Conservation (phyloP, 2,797 vertebrate species). For the Melanotaenia boesemani region DNA sequence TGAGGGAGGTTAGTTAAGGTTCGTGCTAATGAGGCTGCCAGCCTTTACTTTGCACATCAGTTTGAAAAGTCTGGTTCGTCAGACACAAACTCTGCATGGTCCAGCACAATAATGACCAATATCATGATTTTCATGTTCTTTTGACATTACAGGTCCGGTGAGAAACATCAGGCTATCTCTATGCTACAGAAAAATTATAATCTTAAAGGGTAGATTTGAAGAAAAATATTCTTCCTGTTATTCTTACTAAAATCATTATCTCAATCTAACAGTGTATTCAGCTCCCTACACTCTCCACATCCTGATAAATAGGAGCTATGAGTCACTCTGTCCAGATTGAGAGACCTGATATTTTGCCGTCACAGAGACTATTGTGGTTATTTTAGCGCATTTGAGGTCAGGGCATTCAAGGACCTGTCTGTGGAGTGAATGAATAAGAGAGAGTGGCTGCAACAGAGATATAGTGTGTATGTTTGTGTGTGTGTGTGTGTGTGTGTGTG, state of each 20-base stretch:
- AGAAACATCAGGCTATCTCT: no score
- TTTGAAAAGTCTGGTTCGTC: neutral
- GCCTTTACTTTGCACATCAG: neutral
- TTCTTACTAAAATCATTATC: conserved; percentile 17
- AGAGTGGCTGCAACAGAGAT: conserved; percentile 54
- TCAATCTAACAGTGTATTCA: conserved; percentile 55
- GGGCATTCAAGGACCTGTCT: conserved; percentile 73
- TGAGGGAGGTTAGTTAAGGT: neutral
- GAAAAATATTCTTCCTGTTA: neutral
- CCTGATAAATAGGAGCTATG: conserved; percentile 56
- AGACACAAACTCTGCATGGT: neutral
- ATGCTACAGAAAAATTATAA: neutral
- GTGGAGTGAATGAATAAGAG: conserved; percentile 68
- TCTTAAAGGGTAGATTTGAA: conserved; percentile 7
- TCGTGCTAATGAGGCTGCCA: neutral
- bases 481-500: neutral
- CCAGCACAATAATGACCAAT: no score
- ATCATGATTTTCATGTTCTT: no score
- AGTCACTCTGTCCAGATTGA: conserved; percentile 63
- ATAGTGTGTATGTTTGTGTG: conserved; percentile 19
- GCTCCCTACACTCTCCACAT: conserved; percentile 37
- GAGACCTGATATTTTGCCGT: conserved; percentile 66
- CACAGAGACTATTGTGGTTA: conserved; percentile 69
- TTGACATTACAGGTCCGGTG: no score
- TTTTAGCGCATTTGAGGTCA: conserved; percentile 71